Evolutionary conservation across 2,888 invertebrate species (phyloP).

Genomic region (Temnothorax ravouxi): DNA sequence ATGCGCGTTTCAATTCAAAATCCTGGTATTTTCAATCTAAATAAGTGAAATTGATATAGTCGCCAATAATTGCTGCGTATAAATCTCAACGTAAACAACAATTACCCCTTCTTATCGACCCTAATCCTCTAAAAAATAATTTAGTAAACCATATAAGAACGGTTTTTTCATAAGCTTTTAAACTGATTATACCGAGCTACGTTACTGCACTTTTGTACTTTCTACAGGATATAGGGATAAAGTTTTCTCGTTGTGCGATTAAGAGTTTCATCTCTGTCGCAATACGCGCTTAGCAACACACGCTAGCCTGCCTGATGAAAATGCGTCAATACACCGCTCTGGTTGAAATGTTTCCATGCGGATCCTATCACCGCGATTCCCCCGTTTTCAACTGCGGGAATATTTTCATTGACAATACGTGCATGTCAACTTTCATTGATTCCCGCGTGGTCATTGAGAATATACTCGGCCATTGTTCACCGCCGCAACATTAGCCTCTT

Average conservation of each 20-base stretch:
- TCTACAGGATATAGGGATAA: background rate
- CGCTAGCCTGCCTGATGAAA: constrained; percentile 12
- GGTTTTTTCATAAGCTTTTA: background rate
- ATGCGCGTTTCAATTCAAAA: background rate
- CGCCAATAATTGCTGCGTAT: background rate
- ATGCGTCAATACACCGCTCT: constrained; percentile 26
- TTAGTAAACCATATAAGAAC: background rate
- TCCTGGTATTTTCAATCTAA: background rate
- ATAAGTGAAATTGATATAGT: background rate
- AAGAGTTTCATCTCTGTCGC: background rate
- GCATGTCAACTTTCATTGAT: constrained; percentile 48
- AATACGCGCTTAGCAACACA: constrained; percentile 28
- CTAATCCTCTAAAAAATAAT: background rate
- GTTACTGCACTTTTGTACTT: background rate
- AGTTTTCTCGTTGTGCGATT: background rate
- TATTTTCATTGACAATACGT: constrained; percentile 28
- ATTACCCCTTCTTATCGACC: background rate
- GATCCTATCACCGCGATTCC: background rate
- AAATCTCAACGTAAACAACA: background rate
- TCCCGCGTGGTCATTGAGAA: constrained; percentile 25
- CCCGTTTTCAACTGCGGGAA: background rate
- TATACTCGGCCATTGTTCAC: constrained; percentile 40
- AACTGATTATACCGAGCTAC: background rate
- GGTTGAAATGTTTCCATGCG: constrained; percentile 34
- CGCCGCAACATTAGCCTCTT: constrained; percentile 29